Base-by-base conservation (phyloP, 1,140 invertebrate genomes). In the Brachionus rotundiformis region DNA sequence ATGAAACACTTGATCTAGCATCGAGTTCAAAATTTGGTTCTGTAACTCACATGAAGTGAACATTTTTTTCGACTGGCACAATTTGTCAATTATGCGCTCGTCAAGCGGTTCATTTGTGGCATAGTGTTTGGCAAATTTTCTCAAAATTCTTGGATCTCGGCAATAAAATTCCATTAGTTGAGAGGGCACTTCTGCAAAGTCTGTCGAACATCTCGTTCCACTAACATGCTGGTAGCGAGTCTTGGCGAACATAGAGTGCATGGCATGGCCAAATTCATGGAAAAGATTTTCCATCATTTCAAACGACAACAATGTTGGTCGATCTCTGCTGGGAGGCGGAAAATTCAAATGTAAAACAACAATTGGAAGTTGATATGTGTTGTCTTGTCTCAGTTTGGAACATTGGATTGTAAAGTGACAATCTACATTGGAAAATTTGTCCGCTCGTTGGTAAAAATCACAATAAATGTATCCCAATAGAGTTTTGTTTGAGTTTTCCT, bases 81-180 rank as follows among this genome's bases (percentile, higher is more conserved):
- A 63, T 29, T 75, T 89, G n/a, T 92, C 86, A 11, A 96, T 83
- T 89, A 94, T 92, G 16, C 91, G 87, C 39, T 92, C 90, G 0
- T 94, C 92, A 86, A 98, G 93, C 3, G 91, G 90, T 87, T 95
- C 91, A 13, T 93, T 92, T 0, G 94, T 98, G 86, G 94, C 91
- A 87, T 94, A 97, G 88, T 98, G 95, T 81, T 92, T 91, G 1
- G 95, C 95, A 89, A 98, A 98, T 29, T 25, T 68, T 81, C 61
- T 83, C 61, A 84, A 83, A 85, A 95, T 94, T 83, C 93, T 90
- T 1, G 93, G 92, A 90, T 98, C 94, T 65, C 91, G 91, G 27
- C 94, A 93, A 90, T 99, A 99, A 88, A 95, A 96, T 89, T 99
- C 97, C 95, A 99, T 98, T 16, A 99, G 89, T 82, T 98, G 92